Conservation (phyloP, 2,113 vertebrate genomes). For the Xiphophorus hellerii region DNA sequence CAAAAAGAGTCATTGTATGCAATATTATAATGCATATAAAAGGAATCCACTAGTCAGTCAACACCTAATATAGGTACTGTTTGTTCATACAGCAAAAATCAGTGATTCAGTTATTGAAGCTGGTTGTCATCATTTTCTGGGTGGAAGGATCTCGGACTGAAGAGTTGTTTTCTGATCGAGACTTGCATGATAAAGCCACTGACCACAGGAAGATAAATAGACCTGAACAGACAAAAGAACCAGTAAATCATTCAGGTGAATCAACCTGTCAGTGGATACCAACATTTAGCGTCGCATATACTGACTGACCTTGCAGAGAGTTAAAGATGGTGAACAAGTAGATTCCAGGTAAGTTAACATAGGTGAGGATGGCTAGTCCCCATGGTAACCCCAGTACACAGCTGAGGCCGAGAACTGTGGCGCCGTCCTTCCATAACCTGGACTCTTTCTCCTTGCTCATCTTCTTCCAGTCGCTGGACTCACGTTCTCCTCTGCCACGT, state of each 20-base stretch:
- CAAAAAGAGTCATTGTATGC: background rate
- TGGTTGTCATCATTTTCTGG: slow-evolving; percentile 69
- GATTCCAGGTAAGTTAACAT: slow-evolving; percentile 77
- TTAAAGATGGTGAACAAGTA: slow-evolving; percentile 91
- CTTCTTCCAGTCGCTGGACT: slow-evolving; percentile 8
- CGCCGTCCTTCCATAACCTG: slow-evolving; percentile 72
- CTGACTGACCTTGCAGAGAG: slow-evolving; percentile 92
- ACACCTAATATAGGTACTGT: no score
- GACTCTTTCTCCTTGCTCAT: slow-evolving; percentile 33
- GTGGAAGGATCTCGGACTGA: slow-evolving; percentile 52
- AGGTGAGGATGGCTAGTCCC: slow-evolving; percentile 82
- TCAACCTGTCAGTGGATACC: background rate
- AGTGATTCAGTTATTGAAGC: slow-evolving; percentile 21
- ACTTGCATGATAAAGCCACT: slow-evolving; percentile 59
- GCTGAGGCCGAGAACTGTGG: slow-evolving; percentile 86
- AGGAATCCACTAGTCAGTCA: background rate
- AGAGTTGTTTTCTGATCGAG: slow-evolving; percentile 33
- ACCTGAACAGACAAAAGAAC: slow-evolving; percentile 54
- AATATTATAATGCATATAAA: background rate
- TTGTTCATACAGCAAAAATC: no score
- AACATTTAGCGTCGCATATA: background rate
- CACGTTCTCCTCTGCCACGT: background rate
- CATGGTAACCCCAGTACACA: slow-evolving; percentile 89
- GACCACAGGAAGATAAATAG: slow-evolving; percentile 78
- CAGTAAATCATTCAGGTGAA: background rate